Conservation (phyloP, 2,797 vertebrate genomes). For the Acanthurus tractus region DNA sequence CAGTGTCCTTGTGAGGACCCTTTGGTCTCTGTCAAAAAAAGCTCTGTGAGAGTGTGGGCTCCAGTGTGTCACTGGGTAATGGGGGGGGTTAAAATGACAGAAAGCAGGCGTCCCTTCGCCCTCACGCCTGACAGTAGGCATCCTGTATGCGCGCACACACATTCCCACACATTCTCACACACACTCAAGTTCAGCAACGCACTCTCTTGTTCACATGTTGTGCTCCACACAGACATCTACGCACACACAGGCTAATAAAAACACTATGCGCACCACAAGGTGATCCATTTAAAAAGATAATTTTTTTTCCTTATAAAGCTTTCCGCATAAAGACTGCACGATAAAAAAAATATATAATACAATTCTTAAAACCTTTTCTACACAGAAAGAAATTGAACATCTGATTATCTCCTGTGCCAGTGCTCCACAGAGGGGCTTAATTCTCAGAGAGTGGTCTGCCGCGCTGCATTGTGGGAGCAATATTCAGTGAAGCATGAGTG, state of each 20-base stretch:
- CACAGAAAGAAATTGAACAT: conserved; percentile 87
- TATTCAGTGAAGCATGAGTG: conserved; percentile 71
- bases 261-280: conserved; percentile 84
- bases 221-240: conserved; percentile 65
- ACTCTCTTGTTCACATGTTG: conserved; percentile 52
- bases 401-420: conserved; percentile 86
- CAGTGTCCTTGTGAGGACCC: conserved; percentile 71
- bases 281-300: conserved; percentile 89
- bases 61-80: conserved; percentile 59
- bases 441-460: conserved; percentile 64
- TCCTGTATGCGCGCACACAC: conserved; percentile 69
- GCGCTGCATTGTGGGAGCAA: conserved; percentile 74
- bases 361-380: conserved; percentile 87
- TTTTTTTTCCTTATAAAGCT: conserved; percentile 87
- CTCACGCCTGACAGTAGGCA: conserved; percentile 75
- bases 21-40: conserved; percentile 78
- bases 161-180: conserved; percentile 52
- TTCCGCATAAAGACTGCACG: conserved; percentile 88
- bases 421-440: conserved; percentile 80
- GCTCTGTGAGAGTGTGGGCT: conserved; percentile 67
- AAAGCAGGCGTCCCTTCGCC: conserved; percentile 70
- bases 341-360: conserved; percentile 91
- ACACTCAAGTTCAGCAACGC: conserved; percentile 39
- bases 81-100: conserved; percentile 64
- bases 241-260: conserved; percentile 83